Conservation (phyloP, 2,797 vertebrate genomes). For the Columba guinea region DNA sequence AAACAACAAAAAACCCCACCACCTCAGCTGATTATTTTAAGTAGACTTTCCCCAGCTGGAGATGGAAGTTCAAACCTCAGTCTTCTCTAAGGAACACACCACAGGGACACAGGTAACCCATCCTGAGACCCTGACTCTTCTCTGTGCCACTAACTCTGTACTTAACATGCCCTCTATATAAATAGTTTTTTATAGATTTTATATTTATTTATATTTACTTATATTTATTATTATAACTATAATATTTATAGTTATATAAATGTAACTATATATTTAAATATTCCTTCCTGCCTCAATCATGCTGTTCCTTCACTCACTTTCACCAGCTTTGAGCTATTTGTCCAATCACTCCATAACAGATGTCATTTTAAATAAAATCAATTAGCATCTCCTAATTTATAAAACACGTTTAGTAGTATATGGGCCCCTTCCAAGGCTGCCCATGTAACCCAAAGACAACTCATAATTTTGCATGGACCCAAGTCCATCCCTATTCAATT, state of each 20-base stretch:
- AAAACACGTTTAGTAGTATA: not conserved
- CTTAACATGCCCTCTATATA: not conserved
- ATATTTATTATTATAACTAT: too few species aligned
- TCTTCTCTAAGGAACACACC: not conserved
- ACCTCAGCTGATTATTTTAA: not conserved
- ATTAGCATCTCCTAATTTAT: not conserved
- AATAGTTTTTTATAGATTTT: too few species aligned
- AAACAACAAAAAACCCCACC: not conserved
- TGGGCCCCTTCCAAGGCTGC: not conserved
- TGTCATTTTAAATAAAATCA: not conserved
- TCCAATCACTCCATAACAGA: not conserved
- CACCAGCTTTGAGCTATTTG: not conserved
- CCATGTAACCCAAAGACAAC: not conserved
- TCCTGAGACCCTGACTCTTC: not conserved
- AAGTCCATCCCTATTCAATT: not conserved
- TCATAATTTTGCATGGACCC: not conserved
- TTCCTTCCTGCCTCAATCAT: not conserved
- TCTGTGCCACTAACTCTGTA: not conserved
- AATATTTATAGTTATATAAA: too few species aligned
- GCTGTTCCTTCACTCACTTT: not conserved
- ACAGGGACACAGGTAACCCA: fast-evolving
- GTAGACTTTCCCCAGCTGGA: not conserved
- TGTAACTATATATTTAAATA: not conserved
- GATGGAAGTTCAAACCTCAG: not conserved
- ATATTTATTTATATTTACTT: too few species aligned